Evolutionary conservation across 2,888 invertebrate species (phyloP).

Genomic region (Hermaeophaga mercurialis): DNA sequence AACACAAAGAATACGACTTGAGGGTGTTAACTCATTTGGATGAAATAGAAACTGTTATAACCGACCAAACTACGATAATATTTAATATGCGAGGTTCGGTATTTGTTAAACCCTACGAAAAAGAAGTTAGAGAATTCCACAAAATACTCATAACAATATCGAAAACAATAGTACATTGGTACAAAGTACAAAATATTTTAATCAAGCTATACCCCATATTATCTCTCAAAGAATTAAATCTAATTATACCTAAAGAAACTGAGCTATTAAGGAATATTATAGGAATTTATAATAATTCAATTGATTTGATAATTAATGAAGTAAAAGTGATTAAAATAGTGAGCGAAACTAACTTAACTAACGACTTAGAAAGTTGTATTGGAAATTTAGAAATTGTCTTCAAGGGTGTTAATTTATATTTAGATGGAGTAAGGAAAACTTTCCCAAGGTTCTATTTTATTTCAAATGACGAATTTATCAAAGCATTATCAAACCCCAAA

Average conservation of each 20-base stretch:
- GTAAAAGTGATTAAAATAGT: conserved; percentile 66
- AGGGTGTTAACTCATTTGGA: conserved; percentile 71
- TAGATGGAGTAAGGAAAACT: conserved; percentile 77
- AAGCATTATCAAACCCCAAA: conserved; percentile 78
- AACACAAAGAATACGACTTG: conserved; percentile 66
- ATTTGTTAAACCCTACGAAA: conserved; percentile 79
- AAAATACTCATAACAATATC: conserved; percentile 68
- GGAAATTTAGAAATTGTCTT: conserved; percentile 74
- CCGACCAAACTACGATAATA: conserved; percentile 82
- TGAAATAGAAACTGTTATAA: conserved; percentile 75
- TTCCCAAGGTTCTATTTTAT: conserved; percentile 87
- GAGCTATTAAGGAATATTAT: conserved; percentile 44
- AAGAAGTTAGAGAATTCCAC: conserved; percentile 70
- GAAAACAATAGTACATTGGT: conserved; percentile 76
- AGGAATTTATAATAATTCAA: conserved; percentile 42
- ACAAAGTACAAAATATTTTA: conserved; percentile 81
- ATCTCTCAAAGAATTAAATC: conserved; percentile 74
- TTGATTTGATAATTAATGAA: conserved; percentile 59
- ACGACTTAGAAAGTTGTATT: conserved; percentile 69
- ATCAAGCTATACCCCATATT: conserved; percentile 82
- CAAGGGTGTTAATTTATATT: conserved; percentile 76
- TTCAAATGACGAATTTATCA: conserved; percentile 85
- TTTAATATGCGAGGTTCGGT: conserved; percentile 82
- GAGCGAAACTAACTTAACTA: conserved; percentile 66
- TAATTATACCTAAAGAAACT: conserved; percentile 57